Evolutionary conservation across 2,888 invertebrate species (phyloP).

Genomic region (Netelia inedita): DNA sequence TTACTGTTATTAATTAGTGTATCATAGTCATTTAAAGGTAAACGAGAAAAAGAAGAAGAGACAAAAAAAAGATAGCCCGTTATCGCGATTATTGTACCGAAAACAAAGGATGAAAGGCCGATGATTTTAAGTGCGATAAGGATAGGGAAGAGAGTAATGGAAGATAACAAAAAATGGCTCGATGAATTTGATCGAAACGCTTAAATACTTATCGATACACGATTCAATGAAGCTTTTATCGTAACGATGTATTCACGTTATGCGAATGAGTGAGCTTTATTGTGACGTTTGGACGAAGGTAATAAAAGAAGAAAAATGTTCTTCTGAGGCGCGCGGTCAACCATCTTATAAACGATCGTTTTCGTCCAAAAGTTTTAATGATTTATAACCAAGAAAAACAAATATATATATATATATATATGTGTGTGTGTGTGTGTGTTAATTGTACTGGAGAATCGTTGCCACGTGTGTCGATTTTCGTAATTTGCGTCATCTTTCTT

Average conservation of each 20-base stretch:
- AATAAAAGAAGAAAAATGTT: conserved; percentile 6
- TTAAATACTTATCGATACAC: conserved; percentile 43
- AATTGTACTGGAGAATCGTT: too few relatives aligned
- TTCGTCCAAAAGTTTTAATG: conserved; percentile 35
- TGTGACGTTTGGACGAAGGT: neutral
- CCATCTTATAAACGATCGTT: conserved; percentile 62
- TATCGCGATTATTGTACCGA: conserved; percentile 64
- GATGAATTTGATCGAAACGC: conserved; percentile 37
- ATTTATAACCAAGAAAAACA: too few relatives aligned
- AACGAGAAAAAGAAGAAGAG: conserved; percentile 48
- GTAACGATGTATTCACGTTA: conserved; percentile 38
- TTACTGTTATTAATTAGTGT: conserved; percentile 76
- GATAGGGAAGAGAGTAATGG: conserved; percentile 12
- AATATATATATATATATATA: neutral
- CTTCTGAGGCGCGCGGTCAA: conserved; percentile 47
- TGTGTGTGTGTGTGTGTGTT: neutral
- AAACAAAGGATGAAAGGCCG: conserved; percentile 29
- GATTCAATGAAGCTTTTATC: conserved; percentile 34
- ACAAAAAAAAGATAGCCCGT: conserved; percentile 50
- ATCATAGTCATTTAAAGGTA: conserved; percentile 69
- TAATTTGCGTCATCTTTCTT: neutral
- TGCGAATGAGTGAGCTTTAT: conserved; percentile 42
- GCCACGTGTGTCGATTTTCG: neutral
- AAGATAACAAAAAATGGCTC: conserved; percentile 29
- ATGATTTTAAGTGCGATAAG: conserved; percentile 1